A percentile compares a stretch with the other conserved stretches of the same genome.
phyloP scores from a whole-genome alignment of 1,140 invertebrate species.

The Drosophila grimshawi region DNA sequence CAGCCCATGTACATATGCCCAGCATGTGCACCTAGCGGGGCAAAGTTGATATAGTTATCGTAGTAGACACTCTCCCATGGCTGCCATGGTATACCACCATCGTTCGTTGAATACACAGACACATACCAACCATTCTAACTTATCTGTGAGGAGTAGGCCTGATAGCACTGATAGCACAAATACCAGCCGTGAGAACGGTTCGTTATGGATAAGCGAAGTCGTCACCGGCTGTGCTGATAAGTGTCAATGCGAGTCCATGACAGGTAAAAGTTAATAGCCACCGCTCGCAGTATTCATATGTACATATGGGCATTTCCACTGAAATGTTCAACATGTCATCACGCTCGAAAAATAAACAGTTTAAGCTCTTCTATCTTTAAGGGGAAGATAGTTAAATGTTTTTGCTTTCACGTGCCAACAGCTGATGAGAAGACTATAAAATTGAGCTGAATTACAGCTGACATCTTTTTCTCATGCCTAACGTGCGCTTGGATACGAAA shows the following conservation, averaged over 20 bases:
- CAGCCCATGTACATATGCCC: neutral
- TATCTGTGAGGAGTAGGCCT: conserved; percentile 17
- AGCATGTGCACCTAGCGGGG: conserved; percentile 13
- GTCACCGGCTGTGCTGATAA: conserved; percentile 44
- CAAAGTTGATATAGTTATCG: conserved; percentile 39
- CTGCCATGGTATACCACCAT: conserved; percentile 10
- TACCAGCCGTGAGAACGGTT: conserved; percentile 35
- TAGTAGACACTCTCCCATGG: conserved; percentile 14
- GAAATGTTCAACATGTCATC: neutral
- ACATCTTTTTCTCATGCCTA: no score
- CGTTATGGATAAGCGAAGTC: conserved; percentile 42
- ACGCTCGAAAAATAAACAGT: neutral
- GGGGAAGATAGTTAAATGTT: no score
- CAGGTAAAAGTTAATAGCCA: conserved; percentile 23
- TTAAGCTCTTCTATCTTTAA: no score
- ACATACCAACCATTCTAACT: conserved; percentile 30
- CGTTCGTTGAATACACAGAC: conserved; percentile 15
- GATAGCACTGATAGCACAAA: conserved; percentile 27
- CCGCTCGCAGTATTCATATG: neutral
- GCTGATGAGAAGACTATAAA: no score
- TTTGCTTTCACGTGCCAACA: no score
- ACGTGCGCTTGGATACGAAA: no score
- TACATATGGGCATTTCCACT: neutral
- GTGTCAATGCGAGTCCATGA: conserved; percentile 18
- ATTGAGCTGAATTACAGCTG: no score